phyloP scores from a whole-genome alignment of 2,888 invertebrate species.

The Pachydiplax longipennis region DNA sequence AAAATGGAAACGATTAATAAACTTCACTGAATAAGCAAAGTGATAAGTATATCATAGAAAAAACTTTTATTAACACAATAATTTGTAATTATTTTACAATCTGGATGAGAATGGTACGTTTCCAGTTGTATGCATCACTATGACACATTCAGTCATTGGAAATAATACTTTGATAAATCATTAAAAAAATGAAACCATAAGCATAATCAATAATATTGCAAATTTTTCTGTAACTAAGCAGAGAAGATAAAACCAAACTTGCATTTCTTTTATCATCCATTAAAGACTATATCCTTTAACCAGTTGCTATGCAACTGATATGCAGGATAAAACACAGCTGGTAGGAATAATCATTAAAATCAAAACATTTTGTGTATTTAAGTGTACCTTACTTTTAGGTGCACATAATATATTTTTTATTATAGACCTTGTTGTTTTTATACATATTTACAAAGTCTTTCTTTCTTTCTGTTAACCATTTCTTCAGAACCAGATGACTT shows the following conservation, averaged over 20 bases:
- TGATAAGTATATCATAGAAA: neutral
- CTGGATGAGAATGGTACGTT: neutral
- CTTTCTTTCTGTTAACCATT: slow-evolving; percentile 17
- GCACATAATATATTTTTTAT: slow-evolving; percentile 45
- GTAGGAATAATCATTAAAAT: neutral
- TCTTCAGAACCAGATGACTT: slow-evolving; percentile 44
- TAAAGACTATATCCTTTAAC: too few relatives aligned
- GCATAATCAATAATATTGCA: too few relatives aligned
- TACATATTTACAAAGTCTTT: slow-evolving; percentile 44
- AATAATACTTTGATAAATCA: too few relatives aligned
- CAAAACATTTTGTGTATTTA: neutral
- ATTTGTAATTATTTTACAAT: neutral
- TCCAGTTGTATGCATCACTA: too few relatives aligned
- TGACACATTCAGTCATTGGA: too few relatives aligned
- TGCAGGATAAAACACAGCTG: neutral
- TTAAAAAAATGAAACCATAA: too few relatives aligned
- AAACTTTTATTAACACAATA: neutral
- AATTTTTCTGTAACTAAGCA: too few relatives aligned
- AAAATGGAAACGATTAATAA: neutral
- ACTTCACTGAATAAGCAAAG: neutral
- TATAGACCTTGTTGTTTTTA: slow-evolving; percentile 39
- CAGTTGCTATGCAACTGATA: neutral
- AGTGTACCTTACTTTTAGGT: slow-evolving; percentile 38
- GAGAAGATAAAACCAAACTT: too few relatives aligned
- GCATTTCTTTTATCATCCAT: too few relatives aligned